Evolutionary conservation across 2,797 vertebrate species (phyloP).

Genomic region (Epinephelus coioides): DNA sequence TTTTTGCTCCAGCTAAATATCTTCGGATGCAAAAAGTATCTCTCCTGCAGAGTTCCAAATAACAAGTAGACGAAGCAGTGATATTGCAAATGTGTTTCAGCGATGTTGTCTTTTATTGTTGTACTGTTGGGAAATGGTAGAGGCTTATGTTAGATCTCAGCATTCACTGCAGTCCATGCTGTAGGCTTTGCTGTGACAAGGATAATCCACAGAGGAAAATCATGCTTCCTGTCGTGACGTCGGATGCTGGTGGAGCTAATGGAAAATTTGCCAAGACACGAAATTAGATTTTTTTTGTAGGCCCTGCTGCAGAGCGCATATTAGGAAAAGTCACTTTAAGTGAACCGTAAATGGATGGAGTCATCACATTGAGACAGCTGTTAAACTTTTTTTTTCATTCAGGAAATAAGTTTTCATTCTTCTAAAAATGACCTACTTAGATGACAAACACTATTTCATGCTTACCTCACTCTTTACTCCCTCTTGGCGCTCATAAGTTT

Average conservation of each 20-base stretch:
- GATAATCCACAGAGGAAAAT: conserved; percentile 67
- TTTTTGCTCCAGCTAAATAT: conserved; percentile 9
- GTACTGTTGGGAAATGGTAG: conserved; percentile 9
- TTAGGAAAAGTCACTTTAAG: conserved; percentile 13
- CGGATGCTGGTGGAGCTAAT: conserved; percentile 31
- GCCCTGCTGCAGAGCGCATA: conserved; percentile 4
- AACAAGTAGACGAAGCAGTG: neutral
- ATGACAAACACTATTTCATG: conserved; percentile 1
- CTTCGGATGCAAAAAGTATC: neutral
- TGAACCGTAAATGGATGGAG: conserved; percentile 4
- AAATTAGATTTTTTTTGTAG: conserved; percentile 41
- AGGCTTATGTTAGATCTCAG: conserved; percentile 36
- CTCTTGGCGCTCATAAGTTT: conserved; percentile 27
- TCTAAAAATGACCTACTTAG: neutral
- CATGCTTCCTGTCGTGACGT: conserved; percentile 48
- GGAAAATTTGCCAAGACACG: conserved; percentile 51
- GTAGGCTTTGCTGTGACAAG: conserved; percentile 49
- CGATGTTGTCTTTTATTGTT: conserved; percentile 25
- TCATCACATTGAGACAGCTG: neutral
- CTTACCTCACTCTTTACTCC: neutral
- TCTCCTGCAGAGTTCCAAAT: neutral
- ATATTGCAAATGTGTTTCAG: conserved; percentile 22
- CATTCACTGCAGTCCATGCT: conserved; percentile 28
- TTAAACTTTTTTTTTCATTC: conserved; percentile 9
- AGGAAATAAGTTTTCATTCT: conserved; percentile 9